Evolutionary conservation across 2,797 vertebrate species (phyloP).

Genomic region (Sebastes steindachneri): DNA sequence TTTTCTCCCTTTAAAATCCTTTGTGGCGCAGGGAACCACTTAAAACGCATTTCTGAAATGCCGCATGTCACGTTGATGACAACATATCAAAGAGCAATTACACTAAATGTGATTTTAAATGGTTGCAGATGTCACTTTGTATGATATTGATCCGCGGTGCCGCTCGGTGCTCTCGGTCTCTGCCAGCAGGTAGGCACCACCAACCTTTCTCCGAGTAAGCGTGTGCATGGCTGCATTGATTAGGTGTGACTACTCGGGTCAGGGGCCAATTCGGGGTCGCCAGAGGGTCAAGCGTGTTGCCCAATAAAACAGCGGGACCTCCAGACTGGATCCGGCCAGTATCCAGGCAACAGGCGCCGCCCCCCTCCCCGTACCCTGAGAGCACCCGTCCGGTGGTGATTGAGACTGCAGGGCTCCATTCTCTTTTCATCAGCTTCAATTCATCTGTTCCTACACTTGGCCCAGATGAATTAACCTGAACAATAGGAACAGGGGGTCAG

Average conservation of each 20-base stretch:
- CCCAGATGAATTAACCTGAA: constrained; percentile 77
- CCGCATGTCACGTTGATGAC: constrained; percentile 68
- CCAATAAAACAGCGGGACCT: constrained; percentile 86
- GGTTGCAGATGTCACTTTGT: constrained; percentile 74
- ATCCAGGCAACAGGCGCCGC: constrained; percentile 74
- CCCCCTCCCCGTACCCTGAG: constrained; percentile 58
- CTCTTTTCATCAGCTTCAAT: constrained; percentile 79
- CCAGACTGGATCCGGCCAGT: constrained; percentile 72
- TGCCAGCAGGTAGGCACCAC: constrained; percentile 73
- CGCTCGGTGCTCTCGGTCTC: constrained; percentile 23
- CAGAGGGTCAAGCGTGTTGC: constrained; percentile 83
- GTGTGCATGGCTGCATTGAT: constrained; percentile 82
- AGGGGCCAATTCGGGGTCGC: constrained; percentile 77
- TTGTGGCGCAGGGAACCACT: constrained; percentile 43
- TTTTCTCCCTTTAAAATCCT: constrained; percentile 11
- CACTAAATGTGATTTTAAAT: constrained; percentile 64
- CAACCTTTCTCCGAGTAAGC: constrained; percentile 55
- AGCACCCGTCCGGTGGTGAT: constrained; percentile 67
- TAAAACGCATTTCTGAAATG: constrained; percentile 71
- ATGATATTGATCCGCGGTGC: constrained; percentile 68
- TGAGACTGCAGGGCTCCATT: constrained; percentile 77
- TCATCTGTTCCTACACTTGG: constrained; percentile 73
- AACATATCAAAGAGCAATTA: constrained; percentile 61
- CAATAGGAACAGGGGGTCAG: constrained; percentile 71
- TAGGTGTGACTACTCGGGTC: constrained; percentile 84